Evolutionary conservation across 2,888 invertebrate species (phyloP).

Genomic region (Sinohyriopsis cumingii): DNA sequence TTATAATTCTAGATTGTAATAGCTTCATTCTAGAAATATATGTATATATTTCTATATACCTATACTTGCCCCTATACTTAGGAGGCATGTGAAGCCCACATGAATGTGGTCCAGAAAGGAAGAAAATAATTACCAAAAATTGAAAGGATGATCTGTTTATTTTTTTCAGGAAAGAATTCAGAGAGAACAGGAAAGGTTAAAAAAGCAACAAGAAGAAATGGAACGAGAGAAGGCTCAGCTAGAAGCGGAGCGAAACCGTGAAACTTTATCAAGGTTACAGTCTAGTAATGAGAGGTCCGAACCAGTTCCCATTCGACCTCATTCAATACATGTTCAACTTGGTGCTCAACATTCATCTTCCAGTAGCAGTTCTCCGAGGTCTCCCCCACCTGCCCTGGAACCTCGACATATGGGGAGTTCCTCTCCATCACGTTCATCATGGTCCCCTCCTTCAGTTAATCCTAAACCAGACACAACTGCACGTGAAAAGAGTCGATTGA

Average conservation of each 20-base stretch:
- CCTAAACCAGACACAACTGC: slow-evolving; percentile 15
- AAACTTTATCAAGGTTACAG: slow-evolving; percentile 8
- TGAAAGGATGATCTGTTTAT: neutral
- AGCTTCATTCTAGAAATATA: too few species aligned
- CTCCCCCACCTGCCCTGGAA: slow-evolving; percentile 27
- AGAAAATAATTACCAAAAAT: neutral
- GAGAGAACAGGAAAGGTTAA: slow-evolving; percentile 47
- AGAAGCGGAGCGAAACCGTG: slow-evolving; percentile 24
- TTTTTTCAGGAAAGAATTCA: slow-evolving; percentile 48
- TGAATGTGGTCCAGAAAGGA: too few species aligned
- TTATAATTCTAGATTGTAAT: too few species aligned
- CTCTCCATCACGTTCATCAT: slow-evolving; percentile 31
- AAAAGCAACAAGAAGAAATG: slow-evolving; percentile 46
- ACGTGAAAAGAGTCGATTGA: slow-evolving; percentile 30
- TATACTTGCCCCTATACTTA: too few species aligned
- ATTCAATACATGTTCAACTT: neutral
- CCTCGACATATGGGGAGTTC: slow-evolving; percentile 16
- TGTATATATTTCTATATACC: too few species aligned
- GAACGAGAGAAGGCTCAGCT: slow-evolving; percentile 49
- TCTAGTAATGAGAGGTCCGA: neutral
- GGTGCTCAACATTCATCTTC: slow-evolving; percentile 12
- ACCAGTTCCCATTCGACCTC: too few species aligned
- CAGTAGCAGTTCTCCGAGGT: slow-evolving; percentile 27
- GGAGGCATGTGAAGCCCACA: too few species aligned
- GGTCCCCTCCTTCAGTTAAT: slow-evolving; percentile 14